These are phyloP conservation scores for Heliconius congener DNA, from an alignment of 1,140 invertebrate species.

Conservation along the genomic window DNA sequence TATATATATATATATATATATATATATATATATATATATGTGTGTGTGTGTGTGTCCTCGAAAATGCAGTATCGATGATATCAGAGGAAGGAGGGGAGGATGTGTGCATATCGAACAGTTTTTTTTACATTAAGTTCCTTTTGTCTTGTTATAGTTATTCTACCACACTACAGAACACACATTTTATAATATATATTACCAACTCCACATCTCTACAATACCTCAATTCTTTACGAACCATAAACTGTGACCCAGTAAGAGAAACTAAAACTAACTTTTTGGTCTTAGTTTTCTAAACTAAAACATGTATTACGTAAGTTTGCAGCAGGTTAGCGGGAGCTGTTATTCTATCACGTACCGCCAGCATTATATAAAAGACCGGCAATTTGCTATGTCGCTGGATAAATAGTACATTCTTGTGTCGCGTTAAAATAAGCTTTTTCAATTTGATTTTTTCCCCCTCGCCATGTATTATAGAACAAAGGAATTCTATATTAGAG, in stretches of 20 bases:
- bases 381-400: background rate
- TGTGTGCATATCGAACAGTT: no score
- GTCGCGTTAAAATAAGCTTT: background rate
- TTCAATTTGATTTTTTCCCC: background rate
- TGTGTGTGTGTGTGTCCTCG: no score
- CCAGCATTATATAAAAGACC: background rate
- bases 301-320: slow-evolving; percentile 15
- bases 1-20: no score
- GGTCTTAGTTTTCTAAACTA: background rate
- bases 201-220: background rate
- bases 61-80: no score
- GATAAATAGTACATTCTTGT: slow-evolving; percentile 2
- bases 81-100: no score
- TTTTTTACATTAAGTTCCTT: no score
- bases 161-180: no score
- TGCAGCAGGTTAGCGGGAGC: slow-evolving; percentile 4
- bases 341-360: slow-evolving; percentile 11
- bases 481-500: background rate
- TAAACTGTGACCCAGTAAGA: slow-evolving; percentile 15
- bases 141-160: no score
- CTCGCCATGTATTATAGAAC: background rate
- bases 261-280: background rate
- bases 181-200: background rate
- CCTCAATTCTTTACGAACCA: background rate
- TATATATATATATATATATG: no score